A percentile compares a stretch with the other conserved stretches of the same genome.
Conservation (phyloP, 2,113 vertebrate species). For the Larimichthys polyactis region DNA sequence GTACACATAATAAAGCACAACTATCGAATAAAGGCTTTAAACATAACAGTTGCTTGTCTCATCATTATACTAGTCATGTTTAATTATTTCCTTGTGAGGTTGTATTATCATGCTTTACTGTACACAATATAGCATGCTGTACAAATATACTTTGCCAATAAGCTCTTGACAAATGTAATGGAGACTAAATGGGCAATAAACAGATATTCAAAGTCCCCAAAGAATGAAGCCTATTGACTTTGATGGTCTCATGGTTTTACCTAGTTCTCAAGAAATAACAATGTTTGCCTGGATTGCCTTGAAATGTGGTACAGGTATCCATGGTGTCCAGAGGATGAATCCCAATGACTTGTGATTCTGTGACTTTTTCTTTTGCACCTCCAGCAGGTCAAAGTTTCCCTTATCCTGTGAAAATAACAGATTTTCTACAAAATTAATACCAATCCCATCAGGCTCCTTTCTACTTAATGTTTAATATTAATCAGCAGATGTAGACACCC, state of each 20-base stretch:
- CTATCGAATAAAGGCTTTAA: too few species aligned
- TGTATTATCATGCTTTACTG: too few species aligned
- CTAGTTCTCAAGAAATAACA: too few species aligned
- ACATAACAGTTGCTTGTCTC: too few species aligned
- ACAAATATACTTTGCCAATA: too few species aligned
- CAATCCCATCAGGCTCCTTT: background rate
- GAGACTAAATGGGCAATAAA: background rate
- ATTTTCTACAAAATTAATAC: background rate
- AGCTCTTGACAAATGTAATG: too few species aligned
- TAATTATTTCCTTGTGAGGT: too few species aligned
- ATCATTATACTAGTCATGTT: too few species aligned
- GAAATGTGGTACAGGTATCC: constrained; percentile 4
- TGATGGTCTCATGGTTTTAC: background rate
- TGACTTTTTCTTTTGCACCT: background rate
- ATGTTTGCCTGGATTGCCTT: background rate
- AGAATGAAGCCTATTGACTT: background rate
- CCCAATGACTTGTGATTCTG: background rate
- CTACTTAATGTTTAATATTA: background rate
- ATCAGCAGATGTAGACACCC: background rate
- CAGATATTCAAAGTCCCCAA: background rate
- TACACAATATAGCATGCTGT: too few species aligned
- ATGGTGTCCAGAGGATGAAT: background rate
- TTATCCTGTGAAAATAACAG: too few species aligned
- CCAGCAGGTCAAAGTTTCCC: too few species aligned
- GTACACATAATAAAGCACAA: too few species aligned